Evolutionary conservation across 1,140 invertebrate genomes (phyloP), one percentile per base, ranked within the genome.

Genomic region (Diachasmimorpha longicaudata): DNA sequence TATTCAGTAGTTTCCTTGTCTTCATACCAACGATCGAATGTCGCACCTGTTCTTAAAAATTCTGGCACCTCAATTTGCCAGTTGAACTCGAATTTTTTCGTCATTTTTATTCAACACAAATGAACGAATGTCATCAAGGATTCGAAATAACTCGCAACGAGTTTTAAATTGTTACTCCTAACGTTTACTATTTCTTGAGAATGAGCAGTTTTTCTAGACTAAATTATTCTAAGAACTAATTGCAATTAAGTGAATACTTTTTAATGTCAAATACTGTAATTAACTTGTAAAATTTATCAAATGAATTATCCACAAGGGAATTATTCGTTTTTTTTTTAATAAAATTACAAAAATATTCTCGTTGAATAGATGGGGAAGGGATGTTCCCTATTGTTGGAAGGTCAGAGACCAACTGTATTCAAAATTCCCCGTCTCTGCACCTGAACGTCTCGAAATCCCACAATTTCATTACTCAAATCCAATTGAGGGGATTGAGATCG

Each of bases 41-140:
- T 89, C 25, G 90, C 90, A 9, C 95, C 98, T 79, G 94, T 93
- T 58, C 96, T 91, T 46, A 99, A 89, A 14, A 93, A 90, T 81
- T 97, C 94, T 13, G 98, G 97, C 52, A 99, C 95, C 69, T 95
- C 93, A 76, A 97, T 95, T 84, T 94, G 95, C 98, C 98, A 99
- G 91, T 98, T 96, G 90, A 99, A 99, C 83, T 99, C 98, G 90
- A 97, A 99, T 87, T 96, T 96, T 88, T 99, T 99, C 77, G 98
- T 99, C 98, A 98, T 98, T 79, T 79, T 87, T 68, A 8, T 23
- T 4, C 36, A 72, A 21, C 21, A 31, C 31, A 2, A 31, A 31
- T 25, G 6, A 66, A 74, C 16, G 25, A 31, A 63, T 23, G 48
- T 39, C 37, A 74, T 39, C 36, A n/a, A 25, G 42, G 19, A 11